phyloP scores from a whole-genome alignment of 64 coral and sea anemone species.

The Stichodactyla helianthus region DNA sequence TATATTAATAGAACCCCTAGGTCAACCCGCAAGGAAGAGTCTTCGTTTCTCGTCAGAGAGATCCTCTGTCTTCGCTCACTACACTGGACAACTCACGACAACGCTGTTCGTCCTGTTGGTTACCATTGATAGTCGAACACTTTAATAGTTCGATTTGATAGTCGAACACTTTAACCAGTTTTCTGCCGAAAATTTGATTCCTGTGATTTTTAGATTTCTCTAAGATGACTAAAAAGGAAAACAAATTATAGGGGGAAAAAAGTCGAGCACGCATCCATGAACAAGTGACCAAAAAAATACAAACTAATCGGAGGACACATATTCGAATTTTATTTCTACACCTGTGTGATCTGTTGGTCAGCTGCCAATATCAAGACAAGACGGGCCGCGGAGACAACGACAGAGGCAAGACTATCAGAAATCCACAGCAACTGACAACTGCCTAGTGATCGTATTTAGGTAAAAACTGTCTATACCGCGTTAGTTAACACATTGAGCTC shows the following conservation, averaged over 20 bases:
- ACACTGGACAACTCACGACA: background rate
- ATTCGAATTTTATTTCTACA: background rate
- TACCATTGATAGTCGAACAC: background rate
- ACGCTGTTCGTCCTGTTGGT: background rate
- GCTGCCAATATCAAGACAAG: background rate
- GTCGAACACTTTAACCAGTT: background rate
- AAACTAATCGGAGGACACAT: background rate
- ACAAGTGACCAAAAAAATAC: background rate
- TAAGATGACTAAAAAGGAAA: background rate
- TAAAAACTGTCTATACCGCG: background rate
- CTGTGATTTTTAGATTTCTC: background rate
- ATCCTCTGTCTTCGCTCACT: background rate
- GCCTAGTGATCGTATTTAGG: background rate
- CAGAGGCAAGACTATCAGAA: background rate
- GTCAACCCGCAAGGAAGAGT: background rate
- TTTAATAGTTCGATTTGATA: background rate
- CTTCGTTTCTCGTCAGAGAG: background rate
- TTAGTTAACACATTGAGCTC: background rate
- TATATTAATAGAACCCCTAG: slow-evolving; percentile 10
- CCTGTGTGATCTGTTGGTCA: background rate
- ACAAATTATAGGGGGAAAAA: background rate
- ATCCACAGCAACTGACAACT: background rate
- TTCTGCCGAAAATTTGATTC: background rate
- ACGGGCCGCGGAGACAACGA: background rate
- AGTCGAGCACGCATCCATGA: background rate